phyloP scores from a whole-genome alignment of 2,113 vertebrate species.

The Spheniscus mendiculus region DNA sequence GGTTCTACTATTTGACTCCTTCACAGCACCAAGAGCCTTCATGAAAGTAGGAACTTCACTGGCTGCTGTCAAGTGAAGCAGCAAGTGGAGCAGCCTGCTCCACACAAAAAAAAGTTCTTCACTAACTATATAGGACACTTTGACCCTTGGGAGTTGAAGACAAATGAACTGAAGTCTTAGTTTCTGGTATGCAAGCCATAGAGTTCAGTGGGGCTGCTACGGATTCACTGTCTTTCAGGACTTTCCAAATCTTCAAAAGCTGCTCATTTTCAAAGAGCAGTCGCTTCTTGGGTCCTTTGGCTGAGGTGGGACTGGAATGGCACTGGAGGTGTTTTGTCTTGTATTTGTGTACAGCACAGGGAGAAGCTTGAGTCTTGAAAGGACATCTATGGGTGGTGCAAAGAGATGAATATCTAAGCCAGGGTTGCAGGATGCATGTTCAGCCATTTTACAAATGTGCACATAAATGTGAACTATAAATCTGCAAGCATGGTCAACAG shows the following conservation, averaged over 20 bases:
- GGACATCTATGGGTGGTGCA: not conserved
- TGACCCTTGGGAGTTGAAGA: not conserved
- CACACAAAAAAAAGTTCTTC: not conserved
- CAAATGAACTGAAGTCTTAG: not conserved
- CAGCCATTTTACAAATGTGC: not conserved
- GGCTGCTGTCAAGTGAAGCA: not conserved
- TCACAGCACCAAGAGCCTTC: not conserved
- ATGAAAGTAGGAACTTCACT: not conserved
- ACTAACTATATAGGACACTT: not conserved
- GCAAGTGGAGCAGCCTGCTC: not conserved
- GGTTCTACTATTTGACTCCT: not conserved
- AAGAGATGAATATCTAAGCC: not conserved
- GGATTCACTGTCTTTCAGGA: not conserved
- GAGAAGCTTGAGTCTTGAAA: not conserved
- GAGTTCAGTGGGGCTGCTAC: not conserved
- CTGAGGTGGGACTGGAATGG: not conserved
- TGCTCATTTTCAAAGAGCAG: not conserved
- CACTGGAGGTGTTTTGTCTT: not conserved
- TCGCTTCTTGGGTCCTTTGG: not conserved
- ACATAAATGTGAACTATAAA: not conserved
- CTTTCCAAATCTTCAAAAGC: not conserved
- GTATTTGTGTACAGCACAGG: not conserved
- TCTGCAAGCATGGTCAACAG: not conserved
- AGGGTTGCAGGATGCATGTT: not conserved
- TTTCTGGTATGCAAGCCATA: not conserved